Conservation (phyloP, 2,888 invertebrate species). For the Parnassius mnemosyne region DNA sequence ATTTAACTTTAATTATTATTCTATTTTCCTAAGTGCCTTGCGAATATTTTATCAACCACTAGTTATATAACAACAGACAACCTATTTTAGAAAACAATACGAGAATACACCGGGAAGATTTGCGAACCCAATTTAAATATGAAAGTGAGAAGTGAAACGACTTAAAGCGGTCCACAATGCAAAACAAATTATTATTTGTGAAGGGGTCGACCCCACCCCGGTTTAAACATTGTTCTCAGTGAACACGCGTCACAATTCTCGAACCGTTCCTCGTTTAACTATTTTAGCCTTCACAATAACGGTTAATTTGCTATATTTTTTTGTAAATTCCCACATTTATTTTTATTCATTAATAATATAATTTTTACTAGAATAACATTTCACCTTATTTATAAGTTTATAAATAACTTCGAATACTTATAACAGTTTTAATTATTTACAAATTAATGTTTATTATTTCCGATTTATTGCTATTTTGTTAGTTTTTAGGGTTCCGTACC, state of each 20-base stretch:
- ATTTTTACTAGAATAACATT: neutral
- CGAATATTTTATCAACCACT: too few species aligned
- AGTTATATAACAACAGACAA: too few species aligned
- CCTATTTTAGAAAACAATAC: too few species aligned
- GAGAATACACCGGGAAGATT: slow-evolving; percentile 1
- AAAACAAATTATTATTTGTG: slow-evolving; percentile 20
- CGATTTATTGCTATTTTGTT: too few species aligned
- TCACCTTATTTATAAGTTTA: too few species aligned
- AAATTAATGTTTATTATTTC: too few species aligned
- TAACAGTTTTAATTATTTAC: too few species aligned
- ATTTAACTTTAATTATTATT: too few species aligned
- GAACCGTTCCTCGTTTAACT: neutral
- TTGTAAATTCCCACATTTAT: neutral
- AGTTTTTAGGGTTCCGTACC: too few species aligned
- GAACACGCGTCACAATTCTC: slow-evolving; percentile 15
- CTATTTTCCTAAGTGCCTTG: too few species aligned
- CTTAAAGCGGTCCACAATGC: slow-evolving; percentile 7
- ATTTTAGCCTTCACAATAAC: slow-evolving; percentile 21
- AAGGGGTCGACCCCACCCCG: slow-evolving; percentile 15
- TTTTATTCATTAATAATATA: neutral
- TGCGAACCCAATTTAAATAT: slow-evolving; percentile 15
- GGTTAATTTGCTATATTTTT: slow-evolving; percentile 3
- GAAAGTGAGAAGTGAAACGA: slow-evolving; percentile 8
- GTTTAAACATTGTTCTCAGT: slow-evolving; percentile 30
- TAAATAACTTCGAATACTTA: too few species aligned